phyloP scores from a whole-genome alignment of 2,797 vertebrate genomes.

The Glossophaga mutica region DNA sequence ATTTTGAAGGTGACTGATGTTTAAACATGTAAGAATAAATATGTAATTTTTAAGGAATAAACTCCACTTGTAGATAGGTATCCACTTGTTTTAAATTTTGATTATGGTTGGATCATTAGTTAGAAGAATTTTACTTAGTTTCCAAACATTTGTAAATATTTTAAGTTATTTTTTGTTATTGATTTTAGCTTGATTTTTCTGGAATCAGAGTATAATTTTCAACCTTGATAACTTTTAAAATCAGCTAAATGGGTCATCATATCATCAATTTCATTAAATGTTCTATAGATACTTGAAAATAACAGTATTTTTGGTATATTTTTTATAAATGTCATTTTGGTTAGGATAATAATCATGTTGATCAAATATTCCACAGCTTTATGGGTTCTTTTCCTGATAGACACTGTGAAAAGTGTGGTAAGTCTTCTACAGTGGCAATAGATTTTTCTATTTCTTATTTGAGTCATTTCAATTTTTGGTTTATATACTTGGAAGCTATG shows the following conservation, averaged over 20 bases:
- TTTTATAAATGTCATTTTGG: neutral
- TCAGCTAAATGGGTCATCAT: neutral
- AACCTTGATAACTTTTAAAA: slow-evolving; percentile 3
- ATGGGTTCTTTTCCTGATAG: neutral
- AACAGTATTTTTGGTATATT: neutral
- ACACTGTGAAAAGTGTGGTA: neutral
- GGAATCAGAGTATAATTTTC: neutral
- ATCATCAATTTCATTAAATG: neutral
- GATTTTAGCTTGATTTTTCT: neutral
- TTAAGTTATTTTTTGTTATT: neutral
- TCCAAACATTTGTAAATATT: neutral
- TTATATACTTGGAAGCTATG: neutral
- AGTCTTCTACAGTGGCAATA: neutral
- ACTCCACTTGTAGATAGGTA: too few relatives aligned
- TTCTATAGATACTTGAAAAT: neutral
- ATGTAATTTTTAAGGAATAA: too few relatives aligned
- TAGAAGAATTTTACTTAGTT: neutral
- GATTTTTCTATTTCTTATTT: slow-evolving; percentile 19
- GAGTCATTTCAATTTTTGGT: neutral
- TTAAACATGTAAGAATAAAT: too few relatives aligned
- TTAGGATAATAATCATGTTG: neutral
- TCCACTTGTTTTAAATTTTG: neutral
- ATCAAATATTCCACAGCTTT: neutral
- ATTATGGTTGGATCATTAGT: neutral
- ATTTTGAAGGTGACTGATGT: too few relatives aligned